These are phyloP conservation scores for Lottia scabra DNA, from an alignment of 2,888 invertebrate genomes.

Conservation along the genomic window DNA sequence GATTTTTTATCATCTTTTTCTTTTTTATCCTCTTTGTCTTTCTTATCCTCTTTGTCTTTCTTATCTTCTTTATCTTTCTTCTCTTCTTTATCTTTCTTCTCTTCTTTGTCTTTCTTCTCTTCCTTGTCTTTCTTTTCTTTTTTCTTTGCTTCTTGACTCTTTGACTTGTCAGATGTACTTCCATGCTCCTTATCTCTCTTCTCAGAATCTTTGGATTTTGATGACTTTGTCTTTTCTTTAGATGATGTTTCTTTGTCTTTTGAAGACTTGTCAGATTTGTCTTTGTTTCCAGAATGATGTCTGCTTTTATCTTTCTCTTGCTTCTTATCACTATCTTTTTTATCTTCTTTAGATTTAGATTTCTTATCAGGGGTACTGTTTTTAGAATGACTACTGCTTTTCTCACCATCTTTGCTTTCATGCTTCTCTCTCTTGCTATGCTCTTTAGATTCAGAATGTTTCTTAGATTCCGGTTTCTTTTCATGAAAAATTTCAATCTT, in stretches of 20 bases:
- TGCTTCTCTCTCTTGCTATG: slow-evolving; percentile 22
- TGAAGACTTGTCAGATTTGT: slow-evolving; percentile 25
- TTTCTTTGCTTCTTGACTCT: slow-evolving; percentile 23
- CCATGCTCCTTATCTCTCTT: slow-evolving; percentile 33
- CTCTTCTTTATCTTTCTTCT: slow-evolving; percentile 38
- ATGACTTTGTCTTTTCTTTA: slow-evolving; percentile 23
- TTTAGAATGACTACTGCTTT: neutral
- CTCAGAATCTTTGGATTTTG: slow-evolving; percentile 27
- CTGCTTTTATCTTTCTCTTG: slow-evolving; percentile 27
- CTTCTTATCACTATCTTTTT: slow-evolving; percentile 31
- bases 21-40: slow-evolving; percentile 29
- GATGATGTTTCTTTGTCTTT: slow-evolving; percentile 22
- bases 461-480: slow-evolving; percentile 19
- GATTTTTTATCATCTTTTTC: slow-evolving; percentile 32
- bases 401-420: slow-evolving; percentile 19
- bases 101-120: too few species aligned
- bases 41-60: slow-evolving; percentile 28
- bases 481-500: slow-evolving; percentile 1
- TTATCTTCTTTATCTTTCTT: slow-evolving; percentile 38
- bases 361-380: neutral
- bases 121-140: slow-evolving; percentile 22
- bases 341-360: neutral
- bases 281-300: slow-evolving; percentile 28
- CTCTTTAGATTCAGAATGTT: slow-evolving; percentile 26
- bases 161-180: slow-evolving; percentile 24